phyloP scores from a whole-genome alignment of 2,113 vertebrate genomes.

The Sinocyclocheilus anshuiensis region DNA sequence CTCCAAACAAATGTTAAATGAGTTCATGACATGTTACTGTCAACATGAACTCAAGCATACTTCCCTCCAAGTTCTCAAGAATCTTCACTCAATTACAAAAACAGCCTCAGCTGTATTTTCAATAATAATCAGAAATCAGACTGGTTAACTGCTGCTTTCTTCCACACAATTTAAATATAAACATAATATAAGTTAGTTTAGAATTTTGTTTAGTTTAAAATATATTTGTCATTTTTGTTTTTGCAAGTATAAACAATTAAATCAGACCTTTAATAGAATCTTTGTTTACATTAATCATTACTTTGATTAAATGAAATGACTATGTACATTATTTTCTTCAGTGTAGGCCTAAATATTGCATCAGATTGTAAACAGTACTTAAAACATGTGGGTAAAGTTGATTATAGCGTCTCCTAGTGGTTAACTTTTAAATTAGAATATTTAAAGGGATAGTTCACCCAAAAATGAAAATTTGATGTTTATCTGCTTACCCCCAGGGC shows the following conservation, averaged over 20 bases:
- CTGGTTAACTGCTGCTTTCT: not conserved
- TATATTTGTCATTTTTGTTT: not conserved
- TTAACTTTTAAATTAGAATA: not conserved
- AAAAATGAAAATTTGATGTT: too few species aligned
- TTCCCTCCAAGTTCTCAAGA: not conserved
- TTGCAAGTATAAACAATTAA: not conserved
- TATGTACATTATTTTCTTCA: not conserved
- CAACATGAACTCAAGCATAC: not conserved
- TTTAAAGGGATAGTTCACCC: too few species aligned
- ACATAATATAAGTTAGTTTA: not conserved
- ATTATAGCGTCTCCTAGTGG: constrained; percentile 3
- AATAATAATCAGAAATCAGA: not conserved
- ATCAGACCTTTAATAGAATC: not conserved
- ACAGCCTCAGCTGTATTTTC: not conserved
- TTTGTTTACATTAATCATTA: too few species aligned
- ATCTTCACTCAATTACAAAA: not conserved
- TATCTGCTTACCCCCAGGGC: too few species aligned
- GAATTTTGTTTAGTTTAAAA: not conserved
- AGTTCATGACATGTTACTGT: not conserved
- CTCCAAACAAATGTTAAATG: not conserved
- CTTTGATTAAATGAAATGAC: too few species aligned
- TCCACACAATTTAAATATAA: not conserved
- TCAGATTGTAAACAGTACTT: not conserved
- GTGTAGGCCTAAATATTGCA: not conserved
- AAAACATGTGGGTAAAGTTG: not conserved